Evolutionary conservation across 1,140 invertebrate species (phyloP).

Genomic region (Mactra quadrangularis): DNA sequence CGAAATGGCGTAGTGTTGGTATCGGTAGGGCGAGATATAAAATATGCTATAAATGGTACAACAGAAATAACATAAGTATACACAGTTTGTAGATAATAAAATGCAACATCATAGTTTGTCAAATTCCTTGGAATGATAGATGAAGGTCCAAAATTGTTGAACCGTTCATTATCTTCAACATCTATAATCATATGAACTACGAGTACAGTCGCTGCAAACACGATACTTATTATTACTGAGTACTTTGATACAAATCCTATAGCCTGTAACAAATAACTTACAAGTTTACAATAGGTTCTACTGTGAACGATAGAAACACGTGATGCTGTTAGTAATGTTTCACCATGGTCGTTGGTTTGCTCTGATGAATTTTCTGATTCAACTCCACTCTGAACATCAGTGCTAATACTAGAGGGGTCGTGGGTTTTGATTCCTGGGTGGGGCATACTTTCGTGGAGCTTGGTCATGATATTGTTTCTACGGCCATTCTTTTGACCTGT

Average conservation of each 20-base stretch:
- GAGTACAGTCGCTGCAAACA: neutral
- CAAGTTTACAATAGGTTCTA: neutral
- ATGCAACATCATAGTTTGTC: neutral
- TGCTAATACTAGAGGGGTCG: neutral
- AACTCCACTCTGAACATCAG: neutral
- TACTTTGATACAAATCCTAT: neutral
- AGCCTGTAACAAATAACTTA: neutral
- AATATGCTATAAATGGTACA: constrained; percentile 6
- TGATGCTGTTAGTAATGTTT: too few species aligned
- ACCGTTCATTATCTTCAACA: neutral
- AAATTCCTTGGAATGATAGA: neutral
- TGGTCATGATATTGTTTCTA: too few species aligned
- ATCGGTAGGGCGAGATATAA: neutral
- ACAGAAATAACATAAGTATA: constrained; percentile 11
- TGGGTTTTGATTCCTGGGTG: too few species aligned
- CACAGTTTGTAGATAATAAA: neutral
- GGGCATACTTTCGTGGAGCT: too few species aligned
- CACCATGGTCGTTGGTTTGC: neutral
- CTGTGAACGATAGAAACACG: too few species aligned
- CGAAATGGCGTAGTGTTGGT: neutral
- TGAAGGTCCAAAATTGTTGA: neutral
- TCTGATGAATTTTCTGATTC: neutral
- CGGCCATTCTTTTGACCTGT: too few species aligned
- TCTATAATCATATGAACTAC: neutral
- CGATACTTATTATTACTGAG: neutral